phyloP scores from a whole-genome alignment of 2,888 invertebrate genomes.

The Lasius platythorax region DNA sequence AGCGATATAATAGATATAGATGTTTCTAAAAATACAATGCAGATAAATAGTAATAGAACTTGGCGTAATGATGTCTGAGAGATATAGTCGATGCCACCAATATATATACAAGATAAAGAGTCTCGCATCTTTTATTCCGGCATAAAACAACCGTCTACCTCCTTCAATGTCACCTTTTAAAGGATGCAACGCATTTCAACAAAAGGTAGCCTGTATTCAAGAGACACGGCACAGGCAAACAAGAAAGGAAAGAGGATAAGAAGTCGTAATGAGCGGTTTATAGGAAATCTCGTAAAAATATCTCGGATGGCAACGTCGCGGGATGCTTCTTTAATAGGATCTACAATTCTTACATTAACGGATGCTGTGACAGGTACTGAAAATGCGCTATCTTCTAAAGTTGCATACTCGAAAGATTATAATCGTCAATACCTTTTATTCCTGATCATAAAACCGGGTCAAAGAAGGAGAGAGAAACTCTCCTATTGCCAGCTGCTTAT shows the following conservation, averaged over 20 bases:
- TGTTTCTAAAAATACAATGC: background rate
- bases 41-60: constrained; percentile 1
- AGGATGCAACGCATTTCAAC: constrained; percentile 33
- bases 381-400: background rate
- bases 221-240: constrained; percentile 16
- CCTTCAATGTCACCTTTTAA: constrained; percentile 35
- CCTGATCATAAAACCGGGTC: background rate
- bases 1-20: background rate
- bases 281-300: constrained; percentile 41
- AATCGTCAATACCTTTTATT: constrained; percentile 5
- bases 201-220: constrained; percentile 26
- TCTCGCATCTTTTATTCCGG: constrained; percentile 38
- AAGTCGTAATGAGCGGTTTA: constrained; percentile 43
- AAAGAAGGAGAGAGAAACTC: background rate
- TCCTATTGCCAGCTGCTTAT: background rate
- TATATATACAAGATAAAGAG: constrained; percentile 8
- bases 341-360: constrained; percentile 27
- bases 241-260: constrained; percentile 32
- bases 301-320: constrained; percentile 15
- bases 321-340: constrained; percentile 36
- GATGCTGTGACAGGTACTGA: background rate
- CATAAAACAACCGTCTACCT: constrained; percentile 34
- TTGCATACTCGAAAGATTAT: constrained; percentile 3
- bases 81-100: constrained; percentile 23
- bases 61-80: constrained; percentile 13